A percentile compares a stretch with the other conserved stretches of the same genome.
Evolutionary conservation across 2,797 vertebrate genomes (phyloP).

Genomic region (Acipenser oxyrinchus): DNA sequence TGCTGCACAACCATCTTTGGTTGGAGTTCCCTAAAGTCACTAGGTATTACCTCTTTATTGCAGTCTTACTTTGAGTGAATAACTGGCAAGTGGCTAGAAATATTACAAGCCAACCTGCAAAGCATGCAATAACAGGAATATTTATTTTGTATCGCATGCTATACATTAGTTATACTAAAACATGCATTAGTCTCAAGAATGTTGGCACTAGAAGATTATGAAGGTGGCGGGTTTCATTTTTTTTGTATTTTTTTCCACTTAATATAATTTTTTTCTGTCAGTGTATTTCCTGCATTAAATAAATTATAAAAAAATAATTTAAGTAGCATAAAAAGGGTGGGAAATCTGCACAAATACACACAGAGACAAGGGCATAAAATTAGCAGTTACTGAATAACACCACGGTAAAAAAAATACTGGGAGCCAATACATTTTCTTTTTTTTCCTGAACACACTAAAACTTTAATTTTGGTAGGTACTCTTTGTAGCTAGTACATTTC

Average conservation of each 20-base stretch:
- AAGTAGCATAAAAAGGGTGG: neutral
- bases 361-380: neutral
- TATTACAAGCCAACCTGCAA: constrained; percentile 38
- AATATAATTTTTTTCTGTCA: neutral
- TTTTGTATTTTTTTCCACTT: too few relatives aligned
- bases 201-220: constrained; percentile 51
- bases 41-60: constrained; percentile 33
- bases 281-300: constrained; percentile 7
- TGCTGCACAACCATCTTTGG: constrained; percentile 68
- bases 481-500: neutral
- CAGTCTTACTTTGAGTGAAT: constrained; percentile 15
- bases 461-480: neutral
- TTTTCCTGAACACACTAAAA: neutral
- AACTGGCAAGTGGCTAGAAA: constrained; percentile 38
- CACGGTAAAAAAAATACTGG: neutral
- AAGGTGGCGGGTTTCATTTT: constrained; percentile 30
- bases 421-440: neutral
- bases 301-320: neutral
- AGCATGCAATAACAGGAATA: constrained; percentile 10
- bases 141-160: constrained; percentile 45
- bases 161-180: constrained; percentile 43
- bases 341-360: neutral
- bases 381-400: neutral
- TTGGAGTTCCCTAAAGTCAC: constrained; percentile 43
- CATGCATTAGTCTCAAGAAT: constrained; percentile 41